Percentiles rank a stretch among this genome's conserved stretches.
Evolutionary conservation across 2,113 vertebrate species (phyloP).

Genomic region (Orientallactaga bullata): DNA sequence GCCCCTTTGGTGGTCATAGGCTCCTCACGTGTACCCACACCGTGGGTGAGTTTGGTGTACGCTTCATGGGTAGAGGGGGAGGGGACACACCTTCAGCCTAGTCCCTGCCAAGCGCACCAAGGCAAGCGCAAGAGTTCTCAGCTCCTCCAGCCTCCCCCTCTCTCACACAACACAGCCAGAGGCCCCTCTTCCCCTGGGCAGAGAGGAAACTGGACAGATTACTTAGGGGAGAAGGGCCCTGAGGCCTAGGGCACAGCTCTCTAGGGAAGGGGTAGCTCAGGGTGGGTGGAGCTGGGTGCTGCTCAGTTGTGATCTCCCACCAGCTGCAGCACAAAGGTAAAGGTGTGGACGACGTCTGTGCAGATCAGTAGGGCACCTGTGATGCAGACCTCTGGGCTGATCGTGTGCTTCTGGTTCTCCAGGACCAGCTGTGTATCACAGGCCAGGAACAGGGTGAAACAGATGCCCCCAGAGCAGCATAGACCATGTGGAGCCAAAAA

Average conservation of each 20-base stretch:
- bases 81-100: conserved; percentile 24
- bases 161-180: conserved; percentile 12
- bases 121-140: background rate
- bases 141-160: background rate
- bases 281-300: background rate
- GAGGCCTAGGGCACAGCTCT: background rate
- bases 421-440: conserved; percentile 97
- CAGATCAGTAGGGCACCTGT: conserved; percentile 95
- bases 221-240: conserved; percentile 2
- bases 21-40: background rate
- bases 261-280: background rate
- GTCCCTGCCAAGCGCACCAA: background rate
- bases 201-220: conserved; percentile 51
- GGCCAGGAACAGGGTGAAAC: conserved; percentile 96
- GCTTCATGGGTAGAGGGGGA: background rate
- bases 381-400: conserved; percentile 96
- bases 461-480: conserved; percentile 93
- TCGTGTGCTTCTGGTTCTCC: conserved; percentile 93
- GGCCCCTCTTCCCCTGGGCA: background rate
- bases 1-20: conserved; percentile 16
- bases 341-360: conserved; percentile 95
- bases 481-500: conserved; percentile 96
- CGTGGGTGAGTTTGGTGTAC: background rate
- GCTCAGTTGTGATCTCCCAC: conserved; percentile 84
- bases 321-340: conserved; percentile 94